Percentiles rank a stretch among this genome's conserved stretches.
Evolutionary conservation across 2,113 vertebrate genomes (phyloP).

Genomic region (Pangasianodon gigas): DNA sequence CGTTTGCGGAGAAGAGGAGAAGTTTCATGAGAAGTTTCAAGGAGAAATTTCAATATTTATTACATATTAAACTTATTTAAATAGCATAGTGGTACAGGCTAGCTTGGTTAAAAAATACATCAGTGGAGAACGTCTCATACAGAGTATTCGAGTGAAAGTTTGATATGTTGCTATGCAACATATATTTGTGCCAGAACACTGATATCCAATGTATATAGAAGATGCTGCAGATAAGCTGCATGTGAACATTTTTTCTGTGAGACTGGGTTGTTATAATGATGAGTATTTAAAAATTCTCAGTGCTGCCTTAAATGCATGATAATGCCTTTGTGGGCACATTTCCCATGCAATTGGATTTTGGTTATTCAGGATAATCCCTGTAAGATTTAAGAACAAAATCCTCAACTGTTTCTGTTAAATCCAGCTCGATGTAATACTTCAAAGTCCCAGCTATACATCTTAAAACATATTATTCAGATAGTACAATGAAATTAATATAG

Average conservation of each 20-base stretch:
- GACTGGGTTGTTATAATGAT: not conserved
- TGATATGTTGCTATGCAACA: not conserved
- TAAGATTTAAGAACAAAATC: not conserved
- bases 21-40: not conserved
- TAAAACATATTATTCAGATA: not conserved
- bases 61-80: not conserved
- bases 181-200: not conserved
- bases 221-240: not conserved
- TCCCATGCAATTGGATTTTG: not conserved
- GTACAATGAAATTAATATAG: not conserved
- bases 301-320: not conserved
- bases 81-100: not conserved
- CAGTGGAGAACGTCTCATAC: not conserved
- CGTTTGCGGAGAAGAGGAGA: not conserved
- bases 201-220: not conserved
- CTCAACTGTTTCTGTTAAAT: not conserved
- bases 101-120: not conserved
- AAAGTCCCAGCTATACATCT: not conserved
- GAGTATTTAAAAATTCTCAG: not conserved
- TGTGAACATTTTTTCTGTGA: not conserved
- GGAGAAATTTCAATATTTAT: not conserved
- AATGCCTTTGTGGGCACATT: not conserved
- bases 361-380: not conserved
- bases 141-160: not conserved
- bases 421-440: not conserved